Conservation (phyloP, 2,797 vertebrate species). For the Fratercula arctica region DNA sequence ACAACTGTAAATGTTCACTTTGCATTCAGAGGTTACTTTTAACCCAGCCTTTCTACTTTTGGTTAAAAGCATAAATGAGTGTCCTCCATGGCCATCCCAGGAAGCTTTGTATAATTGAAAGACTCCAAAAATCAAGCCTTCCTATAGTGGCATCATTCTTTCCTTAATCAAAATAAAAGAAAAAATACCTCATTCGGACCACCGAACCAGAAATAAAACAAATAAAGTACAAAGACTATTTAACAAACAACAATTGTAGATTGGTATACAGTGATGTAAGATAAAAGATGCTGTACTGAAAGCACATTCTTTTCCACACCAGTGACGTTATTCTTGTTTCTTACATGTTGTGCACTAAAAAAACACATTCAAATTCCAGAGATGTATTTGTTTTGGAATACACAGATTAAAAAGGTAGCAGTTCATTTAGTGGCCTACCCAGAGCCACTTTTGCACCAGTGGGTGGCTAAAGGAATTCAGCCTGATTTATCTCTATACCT, state of each 20-base stretch:
- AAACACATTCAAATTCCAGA: neutral
- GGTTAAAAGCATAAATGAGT: neutral
- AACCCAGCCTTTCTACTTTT: neutral
- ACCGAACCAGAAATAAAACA: neutral
- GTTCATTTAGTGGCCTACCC: neutral
- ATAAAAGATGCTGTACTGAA: neutral
- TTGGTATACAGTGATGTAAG: neutral
- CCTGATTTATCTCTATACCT: neutral
- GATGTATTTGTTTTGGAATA: neutral
- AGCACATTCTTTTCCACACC: constrained; percentile 28
- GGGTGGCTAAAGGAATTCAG: neutral
- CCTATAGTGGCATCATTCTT: neutral
- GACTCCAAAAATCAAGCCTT: neutral
- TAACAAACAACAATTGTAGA: neutral
- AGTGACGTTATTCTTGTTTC: constrained; percentile 1
- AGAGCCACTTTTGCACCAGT: neutral
- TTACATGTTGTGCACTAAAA: neutral
- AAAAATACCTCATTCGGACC: neutral
- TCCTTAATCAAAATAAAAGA: neutral
- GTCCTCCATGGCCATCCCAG: neutral
- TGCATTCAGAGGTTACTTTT: neutral
- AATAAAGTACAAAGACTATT: neutral
- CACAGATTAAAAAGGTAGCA: neutral
- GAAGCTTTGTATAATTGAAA: neutral
- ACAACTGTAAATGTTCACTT: neutral